Evolutionary conservation across 1,140 invertebrate species (phyloP), one percentile per base, ranked within the genome.

Genomic region (Plutomurus gul): DNA sequence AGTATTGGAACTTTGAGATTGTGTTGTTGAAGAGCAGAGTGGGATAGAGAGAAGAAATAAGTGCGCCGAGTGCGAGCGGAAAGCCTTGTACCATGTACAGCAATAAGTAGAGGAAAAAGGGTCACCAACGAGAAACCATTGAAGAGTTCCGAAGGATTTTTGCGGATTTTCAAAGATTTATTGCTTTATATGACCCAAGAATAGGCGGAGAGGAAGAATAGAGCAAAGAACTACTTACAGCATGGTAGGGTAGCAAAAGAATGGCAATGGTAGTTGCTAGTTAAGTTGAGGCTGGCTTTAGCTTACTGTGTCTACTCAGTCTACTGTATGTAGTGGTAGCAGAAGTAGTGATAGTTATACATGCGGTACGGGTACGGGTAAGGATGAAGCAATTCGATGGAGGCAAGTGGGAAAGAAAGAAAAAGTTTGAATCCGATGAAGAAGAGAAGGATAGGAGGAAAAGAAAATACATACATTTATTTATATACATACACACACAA

Each of bases 121-220:
- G 65, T 70, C 60, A 72, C 49, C 49, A 33, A 39, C 76, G 39
- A 33, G 60, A 78, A 78, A 77, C 36, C 76, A 77, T 77, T 70
- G 76, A 77, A 77, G 60, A 65, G 51, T 78, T 73, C 71, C 56
- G 75, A 76, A 76, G 79, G 79, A 80, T 80, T 80, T 80, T 80
- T 78, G 74, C 65, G 79, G 79, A 80, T 80, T 80, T 80, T 76
- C 60, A 56, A 76, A 80, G 79, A 80, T 80, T 80, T 80, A 80
- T 80, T 80, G 75, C 79, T 47, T 39, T 40, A 72, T 70, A 40
- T 80, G 78, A 80, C 78, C 73, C 56, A 65, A 65, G 56, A 65
- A 65, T 65, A 77, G 56, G 25, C 22, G 18, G 36, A 40, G 25
- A 72, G 43, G 33, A 73, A 39, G 36, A 40, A 30, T 43, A n/a